These are phyloP conservation scores for Baryphthengus martii DNA, from an alignment of 2,113 vertebrate species.

Conservation along the genomic window DNA sequence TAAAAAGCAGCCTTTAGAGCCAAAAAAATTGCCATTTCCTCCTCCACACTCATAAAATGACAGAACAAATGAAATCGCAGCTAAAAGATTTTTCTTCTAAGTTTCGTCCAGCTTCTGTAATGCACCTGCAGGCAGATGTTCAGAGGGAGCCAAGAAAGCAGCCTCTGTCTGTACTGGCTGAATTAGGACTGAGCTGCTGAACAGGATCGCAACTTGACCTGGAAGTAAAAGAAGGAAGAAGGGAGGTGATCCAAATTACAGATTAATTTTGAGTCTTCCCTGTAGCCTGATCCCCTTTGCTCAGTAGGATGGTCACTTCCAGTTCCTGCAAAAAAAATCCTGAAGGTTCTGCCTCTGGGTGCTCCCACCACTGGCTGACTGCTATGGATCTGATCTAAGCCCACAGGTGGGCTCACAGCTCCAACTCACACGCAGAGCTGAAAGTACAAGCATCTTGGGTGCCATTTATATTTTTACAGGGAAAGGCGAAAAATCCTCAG, in stretches of 20 bases:
- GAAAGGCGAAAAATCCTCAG: not conserved
- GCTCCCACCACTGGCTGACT: not conserved
- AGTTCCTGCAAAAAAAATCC: not conserved
- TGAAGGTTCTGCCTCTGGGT: not conserved
- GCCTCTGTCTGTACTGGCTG: not conserved
- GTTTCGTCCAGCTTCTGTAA: not conserved
- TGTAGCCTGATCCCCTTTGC: not conserved
- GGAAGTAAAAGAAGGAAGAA: not conserved
- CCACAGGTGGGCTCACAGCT: not conserved
- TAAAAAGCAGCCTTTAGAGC: not conserved
- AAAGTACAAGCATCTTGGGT: not conserved
- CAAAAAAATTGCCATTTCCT: not conserved
- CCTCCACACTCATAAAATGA: not conserved
- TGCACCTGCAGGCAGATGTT: not conserved
- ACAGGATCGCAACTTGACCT: not conserved
- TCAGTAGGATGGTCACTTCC: not conserved
- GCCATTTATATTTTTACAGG: not conserved
- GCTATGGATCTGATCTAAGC: not conserved
- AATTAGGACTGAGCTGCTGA: not conserved
- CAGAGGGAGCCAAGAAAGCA: not conserved
- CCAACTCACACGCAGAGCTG: not conserved
- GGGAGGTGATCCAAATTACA: not conserved
- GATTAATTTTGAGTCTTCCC: not conserved
- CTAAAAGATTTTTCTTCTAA: not conserved
- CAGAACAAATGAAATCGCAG: not conserved